A percentile compares a stretch with the other conserved stretches of the same genome.
Conservation (phyloP, 2,797 vertebrate genomes). For the Valencia hispanica region DNA sequence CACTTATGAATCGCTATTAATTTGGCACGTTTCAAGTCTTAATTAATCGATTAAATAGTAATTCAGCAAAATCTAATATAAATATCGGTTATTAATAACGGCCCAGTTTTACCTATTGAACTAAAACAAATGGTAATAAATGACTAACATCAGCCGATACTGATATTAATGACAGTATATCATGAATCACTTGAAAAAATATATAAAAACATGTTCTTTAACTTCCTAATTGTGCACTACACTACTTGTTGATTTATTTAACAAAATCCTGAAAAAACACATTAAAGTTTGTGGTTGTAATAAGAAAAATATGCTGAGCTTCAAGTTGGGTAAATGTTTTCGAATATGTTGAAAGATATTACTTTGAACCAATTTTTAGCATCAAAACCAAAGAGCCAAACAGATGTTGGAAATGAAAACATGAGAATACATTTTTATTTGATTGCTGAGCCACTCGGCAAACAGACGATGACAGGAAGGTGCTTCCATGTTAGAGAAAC, state of each 20-base stretch:
- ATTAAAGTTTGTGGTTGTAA: no score
- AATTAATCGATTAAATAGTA: no score
- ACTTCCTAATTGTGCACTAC: not conserved
- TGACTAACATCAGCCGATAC: not conserved
- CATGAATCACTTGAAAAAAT: not conserved
- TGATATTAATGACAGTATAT: accelerated
- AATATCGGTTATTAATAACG: not conserved
- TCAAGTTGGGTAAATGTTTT: not conserved
- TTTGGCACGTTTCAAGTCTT: no score
- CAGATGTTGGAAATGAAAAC: not conserved
- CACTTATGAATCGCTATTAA: no score
- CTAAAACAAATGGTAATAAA: not conserved
- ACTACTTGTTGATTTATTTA: no score
- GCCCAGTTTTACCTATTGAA: not conserved
- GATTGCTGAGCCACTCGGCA: slow-evolving; percentile 7
- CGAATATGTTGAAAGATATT: not conserved
- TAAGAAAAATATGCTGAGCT: not conserved
- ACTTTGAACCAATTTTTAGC: not conserved
- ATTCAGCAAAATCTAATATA: no score
- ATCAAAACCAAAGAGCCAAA: not conserved
- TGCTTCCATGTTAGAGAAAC: slow-evolving; percentile 1
- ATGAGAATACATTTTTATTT: not conserved
- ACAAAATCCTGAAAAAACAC: no score
- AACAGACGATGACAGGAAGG: not conserved
- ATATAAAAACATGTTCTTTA: not conserved